Evolutionary conservation across 1,140 invertebrate species (phyloP).

Genomic region (Eupristina koningsbergeri): DNA sequence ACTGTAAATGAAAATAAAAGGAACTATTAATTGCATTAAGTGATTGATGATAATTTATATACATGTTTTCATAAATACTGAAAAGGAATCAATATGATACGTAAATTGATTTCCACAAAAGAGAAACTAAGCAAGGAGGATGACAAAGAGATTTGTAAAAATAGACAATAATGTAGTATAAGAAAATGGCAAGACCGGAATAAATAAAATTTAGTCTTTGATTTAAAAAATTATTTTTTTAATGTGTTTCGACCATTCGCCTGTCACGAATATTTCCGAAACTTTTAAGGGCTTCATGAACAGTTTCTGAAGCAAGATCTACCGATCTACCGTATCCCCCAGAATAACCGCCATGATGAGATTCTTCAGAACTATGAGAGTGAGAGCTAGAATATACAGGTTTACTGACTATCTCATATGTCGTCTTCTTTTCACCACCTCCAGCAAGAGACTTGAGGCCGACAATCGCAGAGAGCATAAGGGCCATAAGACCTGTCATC

Average conservation of each 20-base stretch:
- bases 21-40: not conserved
- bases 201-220: not conserved
- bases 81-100: not conserved
- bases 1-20: not conserved
- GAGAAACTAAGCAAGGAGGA: not conserved
- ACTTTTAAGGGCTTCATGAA: conserved; percentile 66
- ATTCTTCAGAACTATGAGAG: conserved; percentile 82
- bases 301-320: conserved; percentile 62
- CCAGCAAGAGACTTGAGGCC: conserved; percentile 82
- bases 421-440: conserved; percentile 81
- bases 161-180: not conserved
- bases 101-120: not conserved
- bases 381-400: conserved; percentile 83
- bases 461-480: conserved; percentile 84
- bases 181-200: not conserved
- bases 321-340: conserved; percentile 75
- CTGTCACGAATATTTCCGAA: conserved; percentile 70
- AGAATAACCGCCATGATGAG: conserved; percentile 70
- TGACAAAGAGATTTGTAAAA: not conserved
- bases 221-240: not conserved
- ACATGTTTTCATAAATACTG: conserved; percentile 5
- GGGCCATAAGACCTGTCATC: conserved; percentile 86
- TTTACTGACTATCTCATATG: conserved; percentile 88
- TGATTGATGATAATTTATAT: conserved; percentile 16
- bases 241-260: conserved; percentile 14